Conservation (phyloP, 2,797 vertebrate genomes). For the Chiloscyllium punctatum region DNA sequence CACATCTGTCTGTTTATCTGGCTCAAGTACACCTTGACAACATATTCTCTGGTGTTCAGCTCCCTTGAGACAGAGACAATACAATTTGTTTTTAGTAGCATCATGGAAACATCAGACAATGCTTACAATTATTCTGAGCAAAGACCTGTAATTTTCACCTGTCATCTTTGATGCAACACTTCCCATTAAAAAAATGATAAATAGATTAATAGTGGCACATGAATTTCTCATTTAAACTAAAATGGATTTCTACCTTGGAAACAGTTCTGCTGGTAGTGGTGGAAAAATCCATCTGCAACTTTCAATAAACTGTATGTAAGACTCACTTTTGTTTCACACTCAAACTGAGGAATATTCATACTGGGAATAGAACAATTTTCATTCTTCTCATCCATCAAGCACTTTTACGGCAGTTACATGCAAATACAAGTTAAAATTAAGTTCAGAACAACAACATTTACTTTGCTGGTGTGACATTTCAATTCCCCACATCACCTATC, state of each 20-base stretch:
- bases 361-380: neutral
- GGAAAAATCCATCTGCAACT: neutral
- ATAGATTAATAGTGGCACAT: neutral
- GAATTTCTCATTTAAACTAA: neutral
- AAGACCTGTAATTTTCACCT: neutral
- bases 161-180: neutral
- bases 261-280: neutral
- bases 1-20: conserved; percentile 20
- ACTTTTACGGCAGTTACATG: neutral
- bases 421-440: neutral
- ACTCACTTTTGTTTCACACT: neutral
- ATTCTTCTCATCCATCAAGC: neutral
- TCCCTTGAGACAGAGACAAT: neutral
- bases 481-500: neutral
- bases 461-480: neutral
- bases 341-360: neutral
- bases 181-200: neutral
- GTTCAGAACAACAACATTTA: neutral
- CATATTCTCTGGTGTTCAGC: neutral
- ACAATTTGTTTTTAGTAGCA: neutral
- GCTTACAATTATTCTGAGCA: neutral
- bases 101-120: conserved; percentile 11
- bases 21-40: neutral
- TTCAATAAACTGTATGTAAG: neutral
- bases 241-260: neutral